These are phyloP conservation scores for Lepidocolaptes lacrymiger DNA, from an alignment of 2,797 vertebrate species.

Conservation along the genomic window DNA sequence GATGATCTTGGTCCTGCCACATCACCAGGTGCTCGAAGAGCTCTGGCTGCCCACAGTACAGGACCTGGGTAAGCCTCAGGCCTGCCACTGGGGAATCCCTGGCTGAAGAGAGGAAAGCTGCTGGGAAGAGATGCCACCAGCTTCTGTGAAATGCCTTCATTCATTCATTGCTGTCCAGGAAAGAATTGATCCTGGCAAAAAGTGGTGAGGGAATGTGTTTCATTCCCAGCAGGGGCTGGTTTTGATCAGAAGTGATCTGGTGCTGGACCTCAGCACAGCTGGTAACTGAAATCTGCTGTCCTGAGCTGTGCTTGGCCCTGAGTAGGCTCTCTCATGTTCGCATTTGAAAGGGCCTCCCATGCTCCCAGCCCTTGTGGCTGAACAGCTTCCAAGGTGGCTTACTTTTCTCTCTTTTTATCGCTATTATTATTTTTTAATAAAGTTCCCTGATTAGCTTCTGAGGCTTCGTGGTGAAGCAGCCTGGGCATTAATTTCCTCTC, in stretches of 20 bases:
- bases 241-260: constrained; percentile 48
- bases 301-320: rapidly evolving
- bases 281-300: constrained; percentile 16
- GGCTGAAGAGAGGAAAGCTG: background rate
- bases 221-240: constrained; percentile 44
- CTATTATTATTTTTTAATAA: constrained; percentile 68
- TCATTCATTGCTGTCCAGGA: constrained; percentile 14
- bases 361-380: background rate
- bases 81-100: background rate
- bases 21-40: background rate
- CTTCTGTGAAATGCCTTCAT: constrained; percentile 41
- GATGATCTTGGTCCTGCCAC: background rate
- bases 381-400: constrained; percentile 22
- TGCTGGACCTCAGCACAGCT: background rate
- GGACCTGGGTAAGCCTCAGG: background rate
- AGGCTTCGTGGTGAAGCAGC: background rate
- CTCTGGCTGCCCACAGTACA: background rate
- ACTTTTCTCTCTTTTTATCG: constrained; percentile 35
- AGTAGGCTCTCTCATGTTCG: background rate
- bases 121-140: constrained; percentile 12
- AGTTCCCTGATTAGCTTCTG: constrained; percentile 53
- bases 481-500: constrained; percentile 62
- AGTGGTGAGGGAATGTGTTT: background rate
- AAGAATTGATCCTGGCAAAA: constrained; percentile 7
- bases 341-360: constrained; percentile 31